Evolutionary conservation across 1,140 invertebrate species (phyloP).

Genomic region (Asbolus verrucosus): DNA sequence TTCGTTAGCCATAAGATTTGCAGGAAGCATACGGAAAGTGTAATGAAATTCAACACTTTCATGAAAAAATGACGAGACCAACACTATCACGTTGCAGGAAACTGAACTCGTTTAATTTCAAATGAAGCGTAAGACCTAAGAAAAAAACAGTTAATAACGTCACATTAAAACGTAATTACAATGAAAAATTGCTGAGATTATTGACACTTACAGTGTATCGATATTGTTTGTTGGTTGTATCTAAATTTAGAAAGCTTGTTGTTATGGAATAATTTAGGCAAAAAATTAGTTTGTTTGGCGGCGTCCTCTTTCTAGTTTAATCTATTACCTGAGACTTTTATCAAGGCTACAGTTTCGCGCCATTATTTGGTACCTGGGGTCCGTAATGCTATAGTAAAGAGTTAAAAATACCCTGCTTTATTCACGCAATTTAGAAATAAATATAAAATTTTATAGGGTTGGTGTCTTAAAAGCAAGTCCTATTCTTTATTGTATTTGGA

Average conservation of each 20-base stretch:
- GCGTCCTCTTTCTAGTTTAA: slow-evolving; percentile 23
- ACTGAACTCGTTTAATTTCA: slow-evolving; percentile 29
- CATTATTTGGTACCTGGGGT: slow-evolving; percentile 24
- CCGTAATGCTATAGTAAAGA: slow-evolving; percentile 12
- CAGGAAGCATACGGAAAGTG: slow-evolving; percentile 29
- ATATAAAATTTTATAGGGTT: slow-evolving; percentile 12
- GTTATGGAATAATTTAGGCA: too few species aligned
- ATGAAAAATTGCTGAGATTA: too few species aligned
- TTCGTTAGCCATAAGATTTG: slow-evolving; percentile 20
- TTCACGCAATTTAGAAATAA: slow-evolving; percentile 24
- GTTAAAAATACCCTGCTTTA: slow-evolving; percentile 10
- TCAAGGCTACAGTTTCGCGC: slow-evolving; percentile 36
- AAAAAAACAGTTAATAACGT: slow-evolving; percentile 4
- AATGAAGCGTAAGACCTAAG: slow-evolving; percentile 17
- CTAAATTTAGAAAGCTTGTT: too few species aligned
- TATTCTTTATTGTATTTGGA: not conserved
- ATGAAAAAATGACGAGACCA: slow-evolving; percentile 9
- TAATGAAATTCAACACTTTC: slow-evolving; percentile 1
- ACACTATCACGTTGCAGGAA: slow-evolving; percentile 25
- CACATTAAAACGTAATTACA: too few species aligned
- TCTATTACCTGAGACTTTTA: slow-evolving; percentile 28
- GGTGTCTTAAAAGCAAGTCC: not conserved
- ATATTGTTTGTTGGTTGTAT: too few species aligned
- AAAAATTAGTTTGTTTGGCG: not conserved
- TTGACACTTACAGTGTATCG: too few species aligned